phyloP scores from a whole-genome alignment of 1,140 invertebrate species.

The Drosophila willistoni region DNA sequence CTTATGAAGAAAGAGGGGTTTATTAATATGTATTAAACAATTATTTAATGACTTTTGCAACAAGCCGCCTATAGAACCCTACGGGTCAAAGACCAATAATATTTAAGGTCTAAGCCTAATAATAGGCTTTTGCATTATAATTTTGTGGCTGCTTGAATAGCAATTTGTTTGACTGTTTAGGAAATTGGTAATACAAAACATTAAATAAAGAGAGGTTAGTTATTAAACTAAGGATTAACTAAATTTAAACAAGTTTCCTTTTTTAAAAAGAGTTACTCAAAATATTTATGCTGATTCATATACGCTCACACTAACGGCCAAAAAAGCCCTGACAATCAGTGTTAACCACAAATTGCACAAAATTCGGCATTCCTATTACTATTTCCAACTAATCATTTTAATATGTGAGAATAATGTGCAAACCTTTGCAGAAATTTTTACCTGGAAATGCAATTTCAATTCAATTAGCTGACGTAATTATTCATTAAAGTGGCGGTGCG shows the following conservation, averaged over 20 bases:
- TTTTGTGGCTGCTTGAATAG: not conserved
- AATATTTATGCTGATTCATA: not conserved
- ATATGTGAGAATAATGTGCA: not conserved
- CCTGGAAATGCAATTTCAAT: not conserved
- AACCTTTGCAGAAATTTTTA: not conserved
- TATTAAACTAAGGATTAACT: not conserved
- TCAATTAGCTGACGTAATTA: constrained; percentile 7
- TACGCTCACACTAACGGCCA: not conserved
- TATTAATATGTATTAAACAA: constrained; percentile 52
- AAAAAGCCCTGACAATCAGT: not conserved
- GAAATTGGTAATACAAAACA: too few relatives aligned
- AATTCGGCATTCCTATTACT: not conserved
- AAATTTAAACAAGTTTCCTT: not conserved
- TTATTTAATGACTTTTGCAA: constrained; percentile 34
- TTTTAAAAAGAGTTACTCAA: too few relatives aligned
- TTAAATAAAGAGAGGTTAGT: too few relatives aligned
- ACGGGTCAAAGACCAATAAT: not conserved
- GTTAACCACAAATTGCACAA: not conserved
- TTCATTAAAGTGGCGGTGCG: not conserved
- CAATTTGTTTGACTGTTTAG: not conserved
- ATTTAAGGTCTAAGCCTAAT: not conserved
- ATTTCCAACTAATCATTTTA: not conserved
- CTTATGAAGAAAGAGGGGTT: not conserved
- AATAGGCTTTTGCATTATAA: not conserved
- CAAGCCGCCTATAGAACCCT: constrained; percentile 3